phyloP scores from a whole-genome alignment of 1,140 invertebrate species.

The Riptortus pedestris region DNA sequence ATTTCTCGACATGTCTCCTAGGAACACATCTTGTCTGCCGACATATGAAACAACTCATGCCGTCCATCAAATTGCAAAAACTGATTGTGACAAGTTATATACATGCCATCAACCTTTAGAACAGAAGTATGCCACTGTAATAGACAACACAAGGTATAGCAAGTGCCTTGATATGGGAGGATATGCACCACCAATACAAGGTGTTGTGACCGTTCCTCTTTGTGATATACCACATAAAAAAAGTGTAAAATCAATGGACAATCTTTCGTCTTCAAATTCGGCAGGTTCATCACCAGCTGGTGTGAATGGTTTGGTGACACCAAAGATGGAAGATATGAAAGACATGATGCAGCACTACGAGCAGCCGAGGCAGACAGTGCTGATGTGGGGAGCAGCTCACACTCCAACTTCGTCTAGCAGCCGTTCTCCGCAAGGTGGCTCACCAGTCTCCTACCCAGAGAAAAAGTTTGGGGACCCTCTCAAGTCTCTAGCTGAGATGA shows the following conservation, averaged over 20 bases:
- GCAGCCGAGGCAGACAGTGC: conserved; percentile 61
- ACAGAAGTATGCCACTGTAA: conserved; percentile 39
- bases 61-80: conserved; percentile 37
- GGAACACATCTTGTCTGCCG: conserved; percentile 38
- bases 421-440: conserved; percentile 31
- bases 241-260: conserved; percentile 40
- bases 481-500: conserved; percentile 50
- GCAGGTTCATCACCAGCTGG: conserved; percentile 44
- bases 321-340: conserved; percentile 54
- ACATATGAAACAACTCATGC: conserved; percentile 45
- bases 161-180: conserved; percentile 40
- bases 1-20: conserved; percentile 56
- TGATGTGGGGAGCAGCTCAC: conserved; percentile 63
- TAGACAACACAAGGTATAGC: conserved; percentile 43
- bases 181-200: conserved; percentile 30
- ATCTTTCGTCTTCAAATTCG: conserved; percentile 43
- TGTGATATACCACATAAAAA: conserved; percentile 30
- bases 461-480: conserved; percentile 40
- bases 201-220: conserved; percentile 39
- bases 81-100: conserved; percentile 47
- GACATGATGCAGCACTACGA: conserved; percentile 44
- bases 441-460: conserved; percentile 27
- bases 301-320: conserved; percentile 46
- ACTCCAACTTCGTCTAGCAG: conserved; percentile 36
- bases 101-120: conserved; percentile 36